These are phyloP conservation scores for Tinamus major DNA, from an alignment of 2,797 vertebrate species.

Conservation along the genomic window DNA sequence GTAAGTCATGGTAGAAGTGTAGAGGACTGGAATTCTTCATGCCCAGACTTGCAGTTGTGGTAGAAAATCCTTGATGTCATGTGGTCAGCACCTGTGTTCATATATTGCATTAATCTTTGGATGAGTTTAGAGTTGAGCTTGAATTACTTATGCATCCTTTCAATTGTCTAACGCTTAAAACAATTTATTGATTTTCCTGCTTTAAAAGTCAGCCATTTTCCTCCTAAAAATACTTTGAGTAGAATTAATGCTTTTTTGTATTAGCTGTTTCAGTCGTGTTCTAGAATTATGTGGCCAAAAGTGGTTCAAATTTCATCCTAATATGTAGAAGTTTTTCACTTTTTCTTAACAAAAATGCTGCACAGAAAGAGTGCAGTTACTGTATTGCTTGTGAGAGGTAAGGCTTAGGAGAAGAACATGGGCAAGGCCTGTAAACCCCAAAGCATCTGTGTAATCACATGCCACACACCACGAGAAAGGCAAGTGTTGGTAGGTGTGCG, in stretches of 20 bases:
- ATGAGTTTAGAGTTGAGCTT: background rate
- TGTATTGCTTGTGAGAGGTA: background rate
- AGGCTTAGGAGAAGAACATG: background rate
- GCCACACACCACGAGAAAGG: background rate
- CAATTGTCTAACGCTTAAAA: background rate
- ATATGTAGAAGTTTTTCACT: background rate
- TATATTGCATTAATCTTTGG: background rate
- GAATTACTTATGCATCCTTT: background rate
- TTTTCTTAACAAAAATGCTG: background rate
- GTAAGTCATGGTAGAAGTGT: background rate
- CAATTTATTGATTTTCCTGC: background rate
- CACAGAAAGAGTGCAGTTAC: background rate
- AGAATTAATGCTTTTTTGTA: background rate
- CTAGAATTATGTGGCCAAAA: background rate
- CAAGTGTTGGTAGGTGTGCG: background rate
- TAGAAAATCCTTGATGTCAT: background rate
- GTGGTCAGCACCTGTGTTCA: background rate
- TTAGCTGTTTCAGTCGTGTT: background rate
- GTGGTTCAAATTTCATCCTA: background rate
- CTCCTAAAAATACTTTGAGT: background rate
- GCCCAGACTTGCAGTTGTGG: background rate
- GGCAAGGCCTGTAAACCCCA: background rate
- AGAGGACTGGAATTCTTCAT: constrained; percentile 12
- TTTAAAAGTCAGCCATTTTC: background rate
- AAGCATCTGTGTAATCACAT: background rate